These are phyloP conservation scores for Melipona quadrifasciata DNA, from an alignment of 1,140 invertebrate genomes.

Conservation along the genomic window DNA sequence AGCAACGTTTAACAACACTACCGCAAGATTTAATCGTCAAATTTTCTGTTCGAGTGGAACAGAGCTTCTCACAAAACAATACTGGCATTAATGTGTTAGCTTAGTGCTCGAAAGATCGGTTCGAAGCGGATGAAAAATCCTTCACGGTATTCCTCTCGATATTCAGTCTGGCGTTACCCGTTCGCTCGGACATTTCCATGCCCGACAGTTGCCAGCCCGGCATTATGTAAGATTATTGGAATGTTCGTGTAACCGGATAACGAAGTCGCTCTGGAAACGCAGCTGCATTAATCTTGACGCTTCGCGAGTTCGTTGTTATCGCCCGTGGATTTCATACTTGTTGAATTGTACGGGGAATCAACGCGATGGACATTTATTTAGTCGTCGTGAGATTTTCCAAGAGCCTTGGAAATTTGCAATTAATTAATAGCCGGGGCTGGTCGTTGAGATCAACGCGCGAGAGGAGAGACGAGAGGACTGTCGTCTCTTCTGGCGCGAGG, in stretches of 20 bases:
- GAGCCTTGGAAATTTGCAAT: not conserved
- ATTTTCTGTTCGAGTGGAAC: not conserved
- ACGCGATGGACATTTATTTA: not conserved
- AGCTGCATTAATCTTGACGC: not conserved
- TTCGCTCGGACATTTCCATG: slow-evolving; percentile 5
- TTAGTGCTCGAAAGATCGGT: no score
- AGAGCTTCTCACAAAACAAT: not conserved
- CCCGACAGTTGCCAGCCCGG: slow-evolving; percentile 21
- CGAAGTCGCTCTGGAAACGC: slow-evolving; percentile 12
- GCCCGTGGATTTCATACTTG: not conserved
- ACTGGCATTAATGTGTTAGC: no score
- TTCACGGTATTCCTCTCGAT: no score
- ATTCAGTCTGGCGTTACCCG: not conserved
- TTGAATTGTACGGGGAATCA: not conserved
- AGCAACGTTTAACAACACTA: not conserved
- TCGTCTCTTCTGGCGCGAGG: not conserved
- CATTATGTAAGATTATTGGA: slow-evolving; percentile 48
- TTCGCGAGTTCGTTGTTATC: not conserved
- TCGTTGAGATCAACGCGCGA: not conserved
- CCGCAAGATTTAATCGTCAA: not conserved
- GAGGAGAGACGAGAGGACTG: not conserved
- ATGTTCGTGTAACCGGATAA: slow-evolving; percentile 44
- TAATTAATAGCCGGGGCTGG: not conserved
- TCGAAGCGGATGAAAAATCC: not conserved
- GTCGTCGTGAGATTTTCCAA: no score